A percentile compares a stretch with the other conserved stretches of the same genome.
phyloP scores from a whole-genome alignment of 2,113 vertebrate genomes.

The Neofelis nebulosa region DNA sequence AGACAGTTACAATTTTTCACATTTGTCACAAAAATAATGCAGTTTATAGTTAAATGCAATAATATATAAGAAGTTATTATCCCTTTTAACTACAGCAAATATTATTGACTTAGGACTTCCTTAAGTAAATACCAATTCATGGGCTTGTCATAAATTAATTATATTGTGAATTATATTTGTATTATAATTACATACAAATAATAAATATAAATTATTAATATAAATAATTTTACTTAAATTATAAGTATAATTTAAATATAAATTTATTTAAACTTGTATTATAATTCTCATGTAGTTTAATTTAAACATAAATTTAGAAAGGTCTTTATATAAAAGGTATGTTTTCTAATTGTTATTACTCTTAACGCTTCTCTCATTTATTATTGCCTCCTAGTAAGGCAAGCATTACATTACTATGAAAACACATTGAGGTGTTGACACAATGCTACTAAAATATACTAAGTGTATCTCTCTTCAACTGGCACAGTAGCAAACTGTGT shows the following conservation, averaged over 20 bases:
- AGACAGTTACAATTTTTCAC: not conserved
- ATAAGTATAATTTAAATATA: not conserved
- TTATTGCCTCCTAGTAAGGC: not conserved
- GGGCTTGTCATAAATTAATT: not conserved
- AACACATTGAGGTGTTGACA: not conserved
- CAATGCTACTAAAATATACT: not conserved
- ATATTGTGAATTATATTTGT: not conserved
- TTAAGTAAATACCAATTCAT: not conserved
- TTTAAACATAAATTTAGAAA: constrained; percentile 4
- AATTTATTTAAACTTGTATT: not conserved
- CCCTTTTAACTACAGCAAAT: not conserved
- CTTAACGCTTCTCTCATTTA: not conserved
- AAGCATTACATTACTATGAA: not conserved
- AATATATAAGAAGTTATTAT: not conserved
- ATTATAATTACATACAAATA: not conserved
- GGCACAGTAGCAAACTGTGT: not conserved
- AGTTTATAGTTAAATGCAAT: constrained; percentile 5
- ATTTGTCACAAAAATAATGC: not conserved
- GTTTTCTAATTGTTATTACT: not conserved
- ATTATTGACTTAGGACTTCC: not conserved
- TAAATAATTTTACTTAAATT: not conserved
- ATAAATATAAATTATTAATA: not conserved
- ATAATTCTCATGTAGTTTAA: not conserved
- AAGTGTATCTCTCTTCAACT: not conserved
- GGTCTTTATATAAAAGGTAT: not conserved